Percentiles rank a stretch among this genome's conserved stretches.
phyloP scores from a whole-genome alignment of 2,113 vertebrate species.

The Turnix velox region DNA sequence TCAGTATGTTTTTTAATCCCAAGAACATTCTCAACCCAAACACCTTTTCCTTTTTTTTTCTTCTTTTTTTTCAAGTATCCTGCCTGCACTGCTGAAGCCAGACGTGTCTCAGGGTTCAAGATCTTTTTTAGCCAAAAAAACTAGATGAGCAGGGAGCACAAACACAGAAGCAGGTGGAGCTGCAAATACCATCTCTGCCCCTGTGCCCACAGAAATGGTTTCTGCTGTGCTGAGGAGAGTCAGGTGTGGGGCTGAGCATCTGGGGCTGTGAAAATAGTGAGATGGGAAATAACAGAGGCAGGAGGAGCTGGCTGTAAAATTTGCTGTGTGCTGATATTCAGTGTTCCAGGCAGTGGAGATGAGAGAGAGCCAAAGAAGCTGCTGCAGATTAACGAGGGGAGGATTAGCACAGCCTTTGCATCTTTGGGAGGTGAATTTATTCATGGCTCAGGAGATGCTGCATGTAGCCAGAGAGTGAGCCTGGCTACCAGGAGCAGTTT shows the following conservation, averaged over 20 bases:
- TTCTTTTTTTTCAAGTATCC: not conserved
- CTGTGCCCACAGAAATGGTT: not conserved
- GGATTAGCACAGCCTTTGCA: not conserved
- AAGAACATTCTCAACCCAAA: conserved; percentile 5
- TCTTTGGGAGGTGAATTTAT: not conserved
- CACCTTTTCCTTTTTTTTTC: conserved; percentile 17
- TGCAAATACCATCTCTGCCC: not conserved
- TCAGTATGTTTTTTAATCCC: not conserved
- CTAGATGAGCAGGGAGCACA: not conserved
- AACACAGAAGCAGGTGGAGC: not conserved
- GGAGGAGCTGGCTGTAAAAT: not conserved
- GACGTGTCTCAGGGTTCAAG: not conserved
- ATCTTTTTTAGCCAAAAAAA: not conserved
- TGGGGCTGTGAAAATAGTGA: not conserved
- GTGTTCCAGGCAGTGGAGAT: not conserved
- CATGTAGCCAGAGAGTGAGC: not conserved
- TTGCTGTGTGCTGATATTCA: not conserved
- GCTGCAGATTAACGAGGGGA: not conserved
- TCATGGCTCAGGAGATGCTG: not conserved
- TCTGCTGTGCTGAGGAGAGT: not conserved
- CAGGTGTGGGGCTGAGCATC: not conserved
- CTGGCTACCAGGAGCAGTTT: not conserved
- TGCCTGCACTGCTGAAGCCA: not conserved
- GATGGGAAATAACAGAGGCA: not conserved
- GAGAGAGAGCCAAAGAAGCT: not conserved